phyloP scores from a whole-genome alignment of 2,113 vertebrate species.

The Platichthys flesus region DNA sequence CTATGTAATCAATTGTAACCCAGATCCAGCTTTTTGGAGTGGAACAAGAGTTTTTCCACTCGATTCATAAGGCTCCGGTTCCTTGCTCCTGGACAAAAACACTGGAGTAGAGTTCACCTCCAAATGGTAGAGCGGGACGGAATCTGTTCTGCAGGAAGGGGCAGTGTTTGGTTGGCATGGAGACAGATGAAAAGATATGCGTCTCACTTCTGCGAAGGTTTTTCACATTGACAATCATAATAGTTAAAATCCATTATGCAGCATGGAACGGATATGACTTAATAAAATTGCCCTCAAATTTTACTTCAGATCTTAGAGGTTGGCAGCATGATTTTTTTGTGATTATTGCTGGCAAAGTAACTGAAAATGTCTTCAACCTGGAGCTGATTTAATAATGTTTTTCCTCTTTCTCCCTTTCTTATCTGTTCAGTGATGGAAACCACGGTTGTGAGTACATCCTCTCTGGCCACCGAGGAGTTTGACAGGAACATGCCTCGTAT shows the following conservation, averaged over 20 bases:
- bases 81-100: slow-evolving; percentile 30
- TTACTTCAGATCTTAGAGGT: slow-evolving; percentile 12
- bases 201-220: not conserved
- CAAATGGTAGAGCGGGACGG: slow-evolving; percentile 5
- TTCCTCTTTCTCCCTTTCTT: slow-evolving; percentile 8
- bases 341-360: slow-evolving; percentile 13
- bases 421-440: slow-evolving; percentile 84
- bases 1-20: slow-evolving; percentile 61
- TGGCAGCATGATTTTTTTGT: not conserved
- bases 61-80: slow-evolving; percentile 38
- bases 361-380: slow-evolving; percentile 22
- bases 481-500: slow-evolving; percentile 90
- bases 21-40: slow-evolving; percentile 51
- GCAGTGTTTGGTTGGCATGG: slow-evolving; percentile 9
- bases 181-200: slow-evolving; percentile 9
- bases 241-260: not conserved
- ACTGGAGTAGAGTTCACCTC: slow-evolving; percentile 22
- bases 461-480: slow-evolving; percentile 83
- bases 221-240: not conserved
- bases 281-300: slow-evolving; percentile 3
- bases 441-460: slow-evolving; percentile 85
- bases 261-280: not conserved
- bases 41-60: slow-evolving; percentile 48
- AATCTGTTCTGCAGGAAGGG: slow-evolving; percentile 11
- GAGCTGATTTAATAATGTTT: slow-evolving; percentile 18